Base-by-base conservation (phyloP, 2,888 invertebrate genomes). In the Phragmatobia fuliginosa region DNA sequence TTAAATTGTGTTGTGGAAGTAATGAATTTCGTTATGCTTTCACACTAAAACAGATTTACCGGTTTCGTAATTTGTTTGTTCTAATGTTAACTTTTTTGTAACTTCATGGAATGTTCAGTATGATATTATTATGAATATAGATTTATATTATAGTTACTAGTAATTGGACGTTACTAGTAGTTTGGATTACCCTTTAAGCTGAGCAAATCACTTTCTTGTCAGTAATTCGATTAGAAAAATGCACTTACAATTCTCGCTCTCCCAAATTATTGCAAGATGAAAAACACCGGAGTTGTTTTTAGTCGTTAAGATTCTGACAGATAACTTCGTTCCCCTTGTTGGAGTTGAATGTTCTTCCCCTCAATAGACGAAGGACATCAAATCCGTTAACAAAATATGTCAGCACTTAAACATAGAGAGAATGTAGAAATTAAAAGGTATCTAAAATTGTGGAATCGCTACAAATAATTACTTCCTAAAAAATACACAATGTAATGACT, bases 1-100 rank as follows among this genome's bases (percentile, higher is more conserved):
- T 74, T 73, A 62, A 60, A 75, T 67, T 76, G 58, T 21, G 68
- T 71, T 72, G 75, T 75, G 69, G 66, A 74, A 70, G 60, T 76
- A 83, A 81, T 71, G 68, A 18, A 31, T 62, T 78, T 78, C 58
- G 81, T 68, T 71, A 81, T 81, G 81, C 83, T 83, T 81, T 81
- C 81, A 72, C 76, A 49, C 66, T 62, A 59, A 78, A 75, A 71
- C 62, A 69, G 71, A 83, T 83, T 80, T 75, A 75, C 79, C 74
- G 79, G 74, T 81, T 78, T 68, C 70, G 45, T 81, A 32, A 73
- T 76, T 66, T 64, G 11, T 72, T 74, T 77, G 67, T 65, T 80
- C 59, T 33, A 21, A 45, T 28, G 16, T 16, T 36, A 5, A 7
- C 28, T 58, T 58, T 62, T 56, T 1, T 56, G 14, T 25, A 11